Evolutionary conservation across 2,113 vertebrate species (phyloP).

Genomic region (Zosterops japonicus): DNA sequence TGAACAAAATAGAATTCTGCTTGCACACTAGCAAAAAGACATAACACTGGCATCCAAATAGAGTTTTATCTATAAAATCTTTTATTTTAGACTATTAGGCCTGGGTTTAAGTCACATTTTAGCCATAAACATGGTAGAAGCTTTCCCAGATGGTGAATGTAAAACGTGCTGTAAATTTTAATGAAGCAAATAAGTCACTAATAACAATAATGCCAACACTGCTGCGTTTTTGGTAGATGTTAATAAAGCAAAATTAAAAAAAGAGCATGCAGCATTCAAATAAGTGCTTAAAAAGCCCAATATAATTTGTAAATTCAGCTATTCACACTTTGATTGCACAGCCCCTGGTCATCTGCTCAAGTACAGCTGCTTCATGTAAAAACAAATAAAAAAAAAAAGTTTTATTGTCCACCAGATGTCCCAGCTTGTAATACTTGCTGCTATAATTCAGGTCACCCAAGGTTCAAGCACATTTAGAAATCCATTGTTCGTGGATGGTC

Average conservation of each 20-base stretch:
- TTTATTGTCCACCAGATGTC: constrained; percentile 80
- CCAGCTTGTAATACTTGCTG: constrained; percentile 59
- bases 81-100: constrained; percentile 46
- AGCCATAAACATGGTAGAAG: constrained; percentile 57
- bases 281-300: constrained; percentile 69
- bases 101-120: constrained; percentile 67
- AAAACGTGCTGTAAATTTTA: constrained; percentile 77
- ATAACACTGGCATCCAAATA: constrained; percentile 43
- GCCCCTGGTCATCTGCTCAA: constrained; percentile 75
- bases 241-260: constrained; percentile 77
- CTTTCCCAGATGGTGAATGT: constrained; percentile 71
- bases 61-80: constrained; percentile 47
- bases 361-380: constrained; percentile 73
- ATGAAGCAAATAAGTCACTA: constrained; percentile 77
- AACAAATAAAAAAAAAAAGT: constrained; percentile 69
- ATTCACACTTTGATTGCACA: constrained; percentile 74
- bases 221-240: constrained; percentile 66
- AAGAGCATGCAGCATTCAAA: constrained; percentile 72
- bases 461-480: constrained; percentile 71
- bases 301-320: constrained; percentile 76
- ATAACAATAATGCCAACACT: constrained; percentile 65
- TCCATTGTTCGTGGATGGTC: neutral
- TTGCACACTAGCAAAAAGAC: constrained; percentile 35
- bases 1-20: neutral
- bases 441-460: constrained; percentile 70